Evolutionary conservation across 2,888 invertebrate species (phyloP).

Genomic region (Leucoptera coffeella): DNA sequence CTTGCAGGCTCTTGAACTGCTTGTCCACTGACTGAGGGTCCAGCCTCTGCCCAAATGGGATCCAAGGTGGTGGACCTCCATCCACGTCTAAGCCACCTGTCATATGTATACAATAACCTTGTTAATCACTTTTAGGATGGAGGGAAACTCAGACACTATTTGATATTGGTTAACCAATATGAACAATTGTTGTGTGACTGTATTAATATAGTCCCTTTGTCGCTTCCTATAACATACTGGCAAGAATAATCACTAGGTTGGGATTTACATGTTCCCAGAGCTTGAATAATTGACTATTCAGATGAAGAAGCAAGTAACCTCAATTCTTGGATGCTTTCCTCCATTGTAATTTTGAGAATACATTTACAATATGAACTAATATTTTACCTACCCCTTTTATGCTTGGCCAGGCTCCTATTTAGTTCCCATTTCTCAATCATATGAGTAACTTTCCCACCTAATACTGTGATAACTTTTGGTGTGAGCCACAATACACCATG

Average conservation of each 20-base stretch:
- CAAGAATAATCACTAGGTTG: too few species aligned
- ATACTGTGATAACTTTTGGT: constrained; percentile 59
- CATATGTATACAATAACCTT: constrained; percentile 2
- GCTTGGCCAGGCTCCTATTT: constrained; percentile 58
- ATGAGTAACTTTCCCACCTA: constrained; percentile 80
- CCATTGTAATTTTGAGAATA: too few species aligned
- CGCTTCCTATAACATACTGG: too few species aligned
- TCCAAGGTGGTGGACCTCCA: constrained; percentile 86
- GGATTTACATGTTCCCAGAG: too few species aligned
- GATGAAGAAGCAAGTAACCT: too few species aligned
- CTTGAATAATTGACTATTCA: background rate
- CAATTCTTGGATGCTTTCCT: too few species aligned
- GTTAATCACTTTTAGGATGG: background rate
- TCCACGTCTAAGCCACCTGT: constrained; percentile 56
- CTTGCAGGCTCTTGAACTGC: constrained; percentile 65
- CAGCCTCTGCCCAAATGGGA: constrained; percentile 80
- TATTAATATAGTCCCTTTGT: too few species aligned
- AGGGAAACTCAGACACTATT: too few species aligned
- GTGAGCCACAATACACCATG: constrained; percentile 71
- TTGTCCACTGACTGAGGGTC: constrained; percentile 54
- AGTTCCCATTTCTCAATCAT: constrained; percentile 88
- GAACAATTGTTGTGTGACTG: too few species aligned
- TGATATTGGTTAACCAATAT: too few species aligned
- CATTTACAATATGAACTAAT: too few species aligned
- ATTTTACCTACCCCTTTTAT: constrained; percentile 50